Evolutionary conservation across 1,140 invertebrate species (phyloP).

Genomic region (Pteromalus puparum): DNA sequence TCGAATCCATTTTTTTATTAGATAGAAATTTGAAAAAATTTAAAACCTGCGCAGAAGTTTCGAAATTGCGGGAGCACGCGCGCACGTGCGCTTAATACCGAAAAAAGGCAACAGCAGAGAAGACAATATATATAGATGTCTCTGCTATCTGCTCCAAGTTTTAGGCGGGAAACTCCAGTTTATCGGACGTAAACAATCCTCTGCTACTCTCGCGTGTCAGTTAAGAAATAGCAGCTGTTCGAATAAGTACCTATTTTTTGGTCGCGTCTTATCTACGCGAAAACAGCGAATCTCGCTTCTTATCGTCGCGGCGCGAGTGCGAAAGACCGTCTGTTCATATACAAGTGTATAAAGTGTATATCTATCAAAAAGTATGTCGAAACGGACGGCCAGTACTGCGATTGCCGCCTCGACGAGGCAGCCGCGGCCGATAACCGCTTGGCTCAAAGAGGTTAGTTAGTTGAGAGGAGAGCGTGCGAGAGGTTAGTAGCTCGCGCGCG

Average conservation of each 20-base stretch:
- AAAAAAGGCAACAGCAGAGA: background rate
- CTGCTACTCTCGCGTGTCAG: background rate
- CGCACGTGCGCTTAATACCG: too few relatives aligned
- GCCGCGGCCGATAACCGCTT: slow-evolving; percentile 12
- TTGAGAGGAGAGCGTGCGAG: background rate
- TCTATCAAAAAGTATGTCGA: slow-evolving; percentile 27
- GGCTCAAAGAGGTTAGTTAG: slow-evolving; percentile 46
- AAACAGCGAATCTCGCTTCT: background rate
- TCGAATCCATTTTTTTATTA: too few relatives aligned
- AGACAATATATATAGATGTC: background rate
- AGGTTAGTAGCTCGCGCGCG: background rate
- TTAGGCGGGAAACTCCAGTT: slow-evolving; percentile 34
- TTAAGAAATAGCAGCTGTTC: background rate
- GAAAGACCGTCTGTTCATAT: background rate
- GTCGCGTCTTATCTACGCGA: background rate
- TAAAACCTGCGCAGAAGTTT: background rate
- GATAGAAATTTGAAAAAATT: too few relatives aligned
- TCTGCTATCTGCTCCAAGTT: background rate
- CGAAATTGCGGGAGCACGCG: too few relatives aligned
- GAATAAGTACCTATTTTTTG: background rate
- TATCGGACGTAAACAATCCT: background rate
- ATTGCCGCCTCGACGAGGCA: background rate
- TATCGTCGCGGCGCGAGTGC: background rate
- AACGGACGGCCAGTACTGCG: background rate
- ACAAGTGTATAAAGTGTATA: background rate